These are phyloP conservation scores for Gymnosoma rotundatum DNA, from an alignment of 2,888 invertebrate genomes.

Conservation along the genomic window DNA sequence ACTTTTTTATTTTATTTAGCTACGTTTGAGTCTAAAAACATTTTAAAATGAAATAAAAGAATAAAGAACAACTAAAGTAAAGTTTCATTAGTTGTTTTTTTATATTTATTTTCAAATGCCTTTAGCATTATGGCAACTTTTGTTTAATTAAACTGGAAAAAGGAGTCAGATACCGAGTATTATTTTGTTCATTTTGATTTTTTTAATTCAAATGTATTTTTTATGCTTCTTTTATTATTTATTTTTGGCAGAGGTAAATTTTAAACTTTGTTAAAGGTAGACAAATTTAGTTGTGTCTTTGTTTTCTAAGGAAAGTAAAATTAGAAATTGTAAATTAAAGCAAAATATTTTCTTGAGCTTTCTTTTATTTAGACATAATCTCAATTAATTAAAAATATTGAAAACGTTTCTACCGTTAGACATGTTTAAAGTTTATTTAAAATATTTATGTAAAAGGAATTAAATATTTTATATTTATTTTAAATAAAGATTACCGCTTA, in stretches of 20 bases:
- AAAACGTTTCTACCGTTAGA: no score
- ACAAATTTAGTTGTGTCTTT: background rate
- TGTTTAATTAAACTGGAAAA: slow-evolving; percentile 60
- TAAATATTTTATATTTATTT: no score
- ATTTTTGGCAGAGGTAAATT: slow-evolving; percentile 26
- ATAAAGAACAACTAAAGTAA: slow-evolving; percentile 9
- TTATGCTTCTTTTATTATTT: background rate
- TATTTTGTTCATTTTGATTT: slow-evolving; percentile 1
- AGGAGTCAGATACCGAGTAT: slow-evolving; percentile 61
- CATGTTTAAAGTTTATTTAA: no score
- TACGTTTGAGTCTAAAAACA: background rate
- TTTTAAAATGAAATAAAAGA: slow-evolving; percentile 5
- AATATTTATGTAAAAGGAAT: no score
- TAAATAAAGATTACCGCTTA: no score
- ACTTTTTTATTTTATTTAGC: slow-evolving; percentile 13
- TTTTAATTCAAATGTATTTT: background rate
- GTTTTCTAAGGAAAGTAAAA: no score
- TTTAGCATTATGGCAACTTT: slow-evolving; percentile 49
- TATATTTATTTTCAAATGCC: slow-evolving; percentile 25
- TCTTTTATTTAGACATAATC: no score
- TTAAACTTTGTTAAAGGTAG: slow-evolving; percentile 23
- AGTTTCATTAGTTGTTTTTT: slow-evolving; percentile 20
- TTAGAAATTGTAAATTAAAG: no score
- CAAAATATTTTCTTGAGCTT: no score
- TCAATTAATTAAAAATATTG: no score